phyloP scores from a whole-genome alignment of 2,888 invertebrate species.

The Drosophila infuscata region DNA sequence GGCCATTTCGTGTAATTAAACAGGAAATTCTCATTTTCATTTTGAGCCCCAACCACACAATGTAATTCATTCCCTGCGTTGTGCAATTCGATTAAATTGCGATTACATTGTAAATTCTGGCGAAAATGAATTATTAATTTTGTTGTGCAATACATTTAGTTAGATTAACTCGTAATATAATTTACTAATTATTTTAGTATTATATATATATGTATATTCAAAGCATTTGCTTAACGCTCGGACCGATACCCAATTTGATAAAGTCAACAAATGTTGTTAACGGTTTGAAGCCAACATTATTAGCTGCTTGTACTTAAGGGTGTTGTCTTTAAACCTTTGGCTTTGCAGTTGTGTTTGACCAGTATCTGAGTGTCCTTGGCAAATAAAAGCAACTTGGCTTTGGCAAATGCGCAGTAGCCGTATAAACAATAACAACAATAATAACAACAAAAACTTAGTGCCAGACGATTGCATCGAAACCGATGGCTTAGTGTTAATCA shows the following conservation, averaged over 20 bases:
- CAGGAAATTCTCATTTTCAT: constrained; percentile 25
- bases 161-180: not conserved
- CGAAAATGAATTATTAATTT: not conserved
- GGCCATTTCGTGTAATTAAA: constrained; percentile 71
- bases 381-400: constrained; percentile 14
- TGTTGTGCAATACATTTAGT: not conserved
- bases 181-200: not conserved
- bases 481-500: constrained; percentile 58
- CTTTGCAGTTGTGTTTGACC: constrained; percentile 1
- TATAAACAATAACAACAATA: not conserved
- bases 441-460: constrained; percentile 7
- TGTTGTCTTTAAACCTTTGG: constrained; percentile 12
- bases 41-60: constrained; percentile 2
- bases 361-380: not conserved
- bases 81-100: constrained; percentile 27
- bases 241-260: not conserved
- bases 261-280: not conserved
- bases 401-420: constrained; percentile 29
- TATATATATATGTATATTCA: too few species aligned
- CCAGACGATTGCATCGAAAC: constrained; percentile 41
- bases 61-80: constrained; percentile 10
- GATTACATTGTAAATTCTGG: constrained; percentile 20
- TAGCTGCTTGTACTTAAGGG: constrained; percentile 6
- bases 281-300: constrained; percentile 12
- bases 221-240: not conserved